These are phyloP conservation scores for Dyspetes luteomarginatus DNA, from an alignment of 2,888 invertebrate genomes.

Conservation along the genomic window DNA sequence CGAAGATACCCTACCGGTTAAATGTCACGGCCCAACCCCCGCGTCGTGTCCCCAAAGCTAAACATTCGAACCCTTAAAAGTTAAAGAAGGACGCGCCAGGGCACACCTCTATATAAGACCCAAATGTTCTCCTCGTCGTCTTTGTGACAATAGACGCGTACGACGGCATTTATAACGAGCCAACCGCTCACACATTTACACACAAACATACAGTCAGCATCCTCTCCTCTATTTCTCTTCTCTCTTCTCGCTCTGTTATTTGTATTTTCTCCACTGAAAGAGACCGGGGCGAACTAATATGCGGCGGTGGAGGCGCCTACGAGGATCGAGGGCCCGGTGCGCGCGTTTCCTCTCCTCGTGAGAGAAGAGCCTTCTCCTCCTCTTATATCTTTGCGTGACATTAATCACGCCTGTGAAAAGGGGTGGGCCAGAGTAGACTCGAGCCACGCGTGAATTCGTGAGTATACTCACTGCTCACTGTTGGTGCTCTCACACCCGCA, in stretches of 20 bases:
- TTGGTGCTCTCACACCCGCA: conserved; percentile 49
- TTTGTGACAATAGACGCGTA: conserved; percentile 72
- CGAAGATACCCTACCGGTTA: conserved; percentile 60
- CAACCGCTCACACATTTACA: conserved; percentile 60
- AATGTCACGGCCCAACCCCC: conserved; percentile 58
- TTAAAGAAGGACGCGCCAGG: conserved; percentile 70
- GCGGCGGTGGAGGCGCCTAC: conserved; percentile 58
- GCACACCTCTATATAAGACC: conserved; percentile 72
- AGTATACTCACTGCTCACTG: conserved; percentile 10
- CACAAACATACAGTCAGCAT: too few species aligned
- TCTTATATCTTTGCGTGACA: conserved; percentile 63
- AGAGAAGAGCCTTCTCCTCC: too few species aligned
- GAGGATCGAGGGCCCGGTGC: conserved; percentile 38
- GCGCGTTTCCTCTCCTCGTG: conserved; percentile 9
- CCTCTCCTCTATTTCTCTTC: conserved; percentile 34
- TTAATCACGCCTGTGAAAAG: conserved; percentile 66
- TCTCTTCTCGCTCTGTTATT: conserved; percentile 47
- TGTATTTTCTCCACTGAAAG: conserved; percentile 40
- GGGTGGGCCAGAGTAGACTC: conserved; percentile 28
- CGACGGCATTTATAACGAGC: conserved; percentile 76
- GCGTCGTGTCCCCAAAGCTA: conserved; percentile 41
- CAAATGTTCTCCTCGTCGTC: conserved; percentile 59
- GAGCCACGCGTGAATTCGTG: conserved; percentile 58
- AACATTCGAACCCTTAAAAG: conserved; percentile 68
- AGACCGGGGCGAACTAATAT: conserved; percentile 55